Evolutionary conservation across 1,140 invertebrate genomes (phyloP), one percentile per base, ranked within the genome.

Genomic region (Nixonia krombeini): DNA sequence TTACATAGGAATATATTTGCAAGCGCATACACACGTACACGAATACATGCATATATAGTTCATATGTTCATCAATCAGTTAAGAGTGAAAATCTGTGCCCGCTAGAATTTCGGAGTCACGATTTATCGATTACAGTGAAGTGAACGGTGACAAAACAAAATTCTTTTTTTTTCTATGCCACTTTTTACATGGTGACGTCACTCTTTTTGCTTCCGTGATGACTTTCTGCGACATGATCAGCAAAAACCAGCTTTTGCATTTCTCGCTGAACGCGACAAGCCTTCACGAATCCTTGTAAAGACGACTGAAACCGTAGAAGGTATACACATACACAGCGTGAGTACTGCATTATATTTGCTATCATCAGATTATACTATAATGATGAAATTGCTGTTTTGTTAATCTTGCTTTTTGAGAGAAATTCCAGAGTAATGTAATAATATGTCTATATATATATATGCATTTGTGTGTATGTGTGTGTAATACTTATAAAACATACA

Each of bases 241-340:
- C 37, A 40, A 40, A 40, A 16, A 18, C 16, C 15, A 40, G 37
- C 16, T 16, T 40, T 10, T 16, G 29, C 29, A 2, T 31, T 8
- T 9, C 8, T 21, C 21, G 21, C 6, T 6, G 21, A 21, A 21
- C 2, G 21, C 37, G 4, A 7, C 37, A 16, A 40, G 18, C 37
- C 16, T 40, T 40, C 37, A n/a, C 37, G 37, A 40, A 40, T 40
- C 37, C 15, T 31, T 31, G 2, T 10, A 40, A 40, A 40, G 37
- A n/a, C 37, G 7, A 10, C 37, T 17, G 37, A 40, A 40, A 40
- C 29, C 29, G 29, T 31, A 31, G 8, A 31, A 31, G 29, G 29
- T 8, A 4, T 31, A 12, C 9, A 37, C 33, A 12, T 17, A 37
- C 33, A 40, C 7, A 31, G 12, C 37, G 37, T 40, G 18, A 17